Percentiles rank a stretch among this genome's conserved stretches.
These are phyloP conservation scores for Sphinx pinastri DNA, from an alignment of 2,888 invertebrate genomes.

Conservation along the genomic window DNA sequence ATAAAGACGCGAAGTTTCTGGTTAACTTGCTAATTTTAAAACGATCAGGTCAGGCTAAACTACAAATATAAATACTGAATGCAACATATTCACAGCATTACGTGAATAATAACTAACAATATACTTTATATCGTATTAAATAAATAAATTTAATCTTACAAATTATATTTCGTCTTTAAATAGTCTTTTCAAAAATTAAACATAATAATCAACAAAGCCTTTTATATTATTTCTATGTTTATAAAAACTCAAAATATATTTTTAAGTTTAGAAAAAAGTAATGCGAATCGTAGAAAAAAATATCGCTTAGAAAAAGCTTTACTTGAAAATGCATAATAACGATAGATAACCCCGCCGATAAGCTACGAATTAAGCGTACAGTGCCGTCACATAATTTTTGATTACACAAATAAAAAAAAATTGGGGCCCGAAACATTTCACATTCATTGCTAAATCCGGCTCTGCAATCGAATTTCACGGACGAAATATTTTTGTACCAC, in stretches of 20 bases:
- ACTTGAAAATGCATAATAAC: not conserved
- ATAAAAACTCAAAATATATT: not conserved
- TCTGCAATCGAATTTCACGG: not conserved
- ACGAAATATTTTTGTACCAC: not conserved
- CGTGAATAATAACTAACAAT: slow-evolving; percentile 15
- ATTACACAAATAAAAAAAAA: not conserved
- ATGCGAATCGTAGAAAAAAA: too few species aligned
- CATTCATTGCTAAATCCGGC: slow-evolving; percentile 2
- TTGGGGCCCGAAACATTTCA: slow-evolving; percentile 2
- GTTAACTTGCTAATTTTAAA: not conserved
- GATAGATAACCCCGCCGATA: too few species aligned
- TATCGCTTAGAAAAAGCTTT: not conserved
- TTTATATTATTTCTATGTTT: not conserved
- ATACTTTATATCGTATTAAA: slow-evolving; percentile 21
- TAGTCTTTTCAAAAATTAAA: slow-evolving; percentile 29
- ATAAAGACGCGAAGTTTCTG: not conserved
- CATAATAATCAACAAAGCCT: not conserved
- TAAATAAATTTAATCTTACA: slow-evolving; percentile 15
- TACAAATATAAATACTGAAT: slow-evolving; percentile 22
- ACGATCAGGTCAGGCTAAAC: slow-evolving; percentile 1
- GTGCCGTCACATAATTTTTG: not conserved
- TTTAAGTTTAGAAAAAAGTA: not conserved
- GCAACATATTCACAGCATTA: slow-evolving; percentile 33
- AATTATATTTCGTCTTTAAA: slow-evolving; percentile 26
- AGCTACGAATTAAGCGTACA: not conserved